Evolutionary conservation across 2,113 vertebrate genomes (phyloP), one percentile per base, ranked within the genome.

Genomic region (Zosterops hypoxanthus): DNA sequence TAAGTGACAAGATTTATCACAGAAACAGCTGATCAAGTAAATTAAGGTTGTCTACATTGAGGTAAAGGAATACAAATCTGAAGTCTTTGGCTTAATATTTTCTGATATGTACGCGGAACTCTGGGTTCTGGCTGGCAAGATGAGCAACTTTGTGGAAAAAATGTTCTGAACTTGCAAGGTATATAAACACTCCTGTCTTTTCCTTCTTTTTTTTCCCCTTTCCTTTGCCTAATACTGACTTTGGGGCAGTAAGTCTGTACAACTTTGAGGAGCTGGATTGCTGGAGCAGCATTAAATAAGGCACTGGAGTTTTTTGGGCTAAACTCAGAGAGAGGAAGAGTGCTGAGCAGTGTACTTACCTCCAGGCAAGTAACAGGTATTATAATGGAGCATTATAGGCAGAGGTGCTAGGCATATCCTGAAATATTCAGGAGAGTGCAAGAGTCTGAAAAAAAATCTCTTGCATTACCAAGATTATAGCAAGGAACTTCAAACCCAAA

Each of bases 81-180:
- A 86, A 77, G 22, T 64, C 22, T 49, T 55, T 44, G 13, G 50
- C n/a, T 59, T 88, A 56, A 57, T 14, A 3, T 73, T 82, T 82
- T 90, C 17, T 84, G 44, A 42, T 75, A 55, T 56, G 36, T 68
- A 28, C 0, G 0, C 47, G 71, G 50, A 75, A 64, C 42, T 73
- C n/a, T 41, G 41, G 24, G 31, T 82, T 89, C n/a, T 96, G 52
- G 22, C 22, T 78, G 78, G 44, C 57, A 78, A 56, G 92, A 84
- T 66, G 29, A 64, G 39, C 33, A 76, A 2, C 39, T 82, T 82
- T 7, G 52, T 82, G 49, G 81, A 94, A 92, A 91, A 89, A 94
- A 82, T 82, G 49, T 91, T 91, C 81, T 82, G 81, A 92, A 75
- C 24, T 94, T 95, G 31, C 5, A 41, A 86, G 49, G 39, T 59